These are phyloP conservation scores for Drosophila funebris DNA, from an alignment of 1,140 invertebrate species.

Conservation along the genomic window DNA sequence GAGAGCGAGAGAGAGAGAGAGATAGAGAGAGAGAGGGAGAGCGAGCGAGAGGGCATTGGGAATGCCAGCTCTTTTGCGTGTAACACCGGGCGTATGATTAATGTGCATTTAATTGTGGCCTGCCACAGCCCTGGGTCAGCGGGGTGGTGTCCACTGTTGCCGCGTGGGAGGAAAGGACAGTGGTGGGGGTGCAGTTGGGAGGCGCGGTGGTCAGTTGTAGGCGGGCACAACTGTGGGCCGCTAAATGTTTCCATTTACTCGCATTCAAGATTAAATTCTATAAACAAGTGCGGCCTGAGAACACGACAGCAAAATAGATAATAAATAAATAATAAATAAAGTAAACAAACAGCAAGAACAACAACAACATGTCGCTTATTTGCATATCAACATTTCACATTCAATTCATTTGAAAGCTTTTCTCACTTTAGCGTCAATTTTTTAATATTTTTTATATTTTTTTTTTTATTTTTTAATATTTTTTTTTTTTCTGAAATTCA, in stretches of 20 bases:
- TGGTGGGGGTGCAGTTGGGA: background rate
- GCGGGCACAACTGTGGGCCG: conserved; percentile 43
- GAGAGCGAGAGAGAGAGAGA: background rate
- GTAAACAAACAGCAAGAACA: conserved; percentile 65
- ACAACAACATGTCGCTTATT: conserved; percentile 41
- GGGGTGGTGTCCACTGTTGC: background rate
- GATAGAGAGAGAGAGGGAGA: background rate
- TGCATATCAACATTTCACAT: conserved; percentile 81
- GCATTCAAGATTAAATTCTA: conserved; percentile 52
- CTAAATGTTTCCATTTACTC: conserved; percentile 74
- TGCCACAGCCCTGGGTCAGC: conserved; percentile 15
- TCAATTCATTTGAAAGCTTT: conserved; percentile 80
- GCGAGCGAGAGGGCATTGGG: background rate
- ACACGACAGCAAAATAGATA: conserved; percentile 57
- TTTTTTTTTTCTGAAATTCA: conserved; percentile 59
- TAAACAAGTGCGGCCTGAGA: conserved; percentile 24
- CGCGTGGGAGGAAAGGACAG: too few relatives aligned
- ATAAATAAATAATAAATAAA: conserved; percentile 79
- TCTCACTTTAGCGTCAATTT: conserved; percentile 72
- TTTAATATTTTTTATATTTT: background rate
- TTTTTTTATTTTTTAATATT: conserved; percentile 6
- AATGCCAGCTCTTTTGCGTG: conserved; percentile 25
- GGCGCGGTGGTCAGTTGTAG: conserved; percentile 15
- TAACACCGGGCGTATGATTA: conserved; percentile 58
- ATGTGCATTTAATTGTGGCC: conserved; percentile 72